A percentile compares a stretch with the other conserved stretches of the same genome.
These are phyloP conservation scores for Trachemys scripta DNA, from an alignment of 2,113 vertebrate species.

Conservation along the genomic window DNA sequence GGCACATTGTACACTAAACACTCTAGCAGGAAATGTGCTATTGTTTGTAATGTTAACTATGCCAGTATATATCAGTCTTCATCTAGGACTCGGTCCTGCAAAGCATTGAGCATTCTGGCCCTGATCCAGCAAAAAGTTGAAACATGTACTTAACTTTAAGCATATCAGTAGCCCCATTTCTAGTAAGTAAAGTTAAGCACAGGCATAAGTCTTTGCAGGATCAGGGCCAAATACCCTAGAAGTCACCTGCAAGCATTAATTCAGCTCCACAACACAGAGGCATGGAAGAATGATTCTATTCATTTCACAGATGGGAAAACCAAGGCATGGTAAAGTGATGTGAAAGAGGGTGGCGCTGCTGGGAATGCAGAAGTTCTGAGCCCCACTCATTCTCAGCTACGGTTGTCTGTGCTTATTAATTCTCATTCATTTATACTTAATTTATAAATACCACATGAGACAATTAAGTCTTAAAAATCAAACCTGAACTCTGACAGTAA, in stretches of 20 bases:
- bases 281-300: neutral
- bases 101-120: neutral
- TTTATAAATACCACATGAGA: neutral
- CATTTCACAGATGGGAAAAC: neutral
- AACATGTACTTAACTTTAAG: neutral
- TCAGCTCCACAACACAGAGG: neutral
- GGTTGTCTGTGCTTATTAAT: neutral
- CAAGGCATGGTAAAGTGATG: neutral
- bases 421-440: neutral
- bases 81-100: neutral
- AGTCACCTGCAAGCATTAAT: neutral
- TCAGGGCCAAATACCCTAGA: neutral
- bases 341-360: neutral
- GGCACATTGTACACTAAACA: neutral
- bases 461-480: neutral
- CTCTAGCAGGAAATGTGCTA: neutral
- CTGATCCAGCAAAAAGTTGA: neutral
- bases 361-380: neutral
- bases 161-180: neutral
- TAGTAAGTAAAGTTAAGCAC: rapidly evolving
- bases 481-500: rapidly evolving
- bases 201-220: neutral
- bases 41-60: neutral
- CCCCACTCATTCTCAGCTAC: neutral
- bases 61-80: neutral